These are phyloP conservation scores for Pseudobourletiella spinata DNA, from an alignment of 1,140 invertebrate genomes.

Conservation along the genomic window DNA sequence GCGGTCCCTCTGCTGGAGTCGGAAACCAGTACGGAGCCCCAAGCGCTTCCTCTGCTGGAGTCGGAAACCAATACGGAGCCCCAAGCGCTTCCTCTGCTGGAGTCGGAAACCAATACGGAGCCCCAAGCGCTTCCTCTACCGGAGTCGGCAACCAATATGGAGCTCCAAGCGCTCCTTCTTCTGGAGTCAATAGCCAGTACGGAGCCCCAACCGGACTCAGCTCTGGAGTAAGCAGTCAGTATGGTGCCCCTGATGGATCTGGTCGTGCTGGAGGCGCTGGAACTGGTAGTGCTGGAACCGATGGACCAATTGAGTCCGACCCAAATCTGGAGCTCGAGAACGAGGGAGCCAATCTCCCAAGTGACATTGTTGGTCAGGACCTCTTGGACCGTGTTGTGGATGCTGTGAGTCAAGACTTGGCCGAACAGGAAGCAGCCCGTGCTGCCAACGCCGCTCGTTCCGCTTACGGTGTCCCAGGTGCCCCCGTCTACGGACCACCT, in stretches of 20 bases:
- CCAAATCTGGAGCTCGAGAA: neutral
- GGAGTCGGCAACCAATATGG: too few species aligned
- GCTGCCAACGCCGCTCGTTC: neutral
- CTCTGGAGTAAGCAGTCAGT: too few species aligned
- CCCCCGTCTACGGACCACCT: neutral
- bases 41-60: too few species aligned
- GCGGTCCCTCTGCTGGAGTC: too few species aligned
- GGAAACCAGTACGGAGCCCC: too few species aligned
- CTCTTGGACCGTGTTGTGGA: slow-evolving; percentile 9
- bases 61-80: neutral
- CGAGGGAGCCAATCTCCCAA: neutral
- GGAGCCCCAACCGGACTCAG: too few species aligned
- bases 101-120: slow-evolving; percentile 1
- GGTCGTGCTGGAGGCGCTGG: neutral
- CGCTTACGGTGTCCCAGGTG: neutral
- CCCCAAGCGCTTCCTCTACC: neutral
- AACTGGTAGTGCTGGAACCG: neutral
- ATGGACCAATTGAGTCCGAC: neutral
- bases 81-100: too few species aligned
- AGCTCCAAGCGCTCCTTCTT: too few species aligned
- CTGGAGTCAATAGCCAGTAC: too few species aligned
- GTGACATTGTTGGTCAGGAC: slow-evolving; percentile 2
- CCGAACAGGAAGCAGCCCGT: neutral
- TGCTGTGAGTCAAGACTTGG: neutral
- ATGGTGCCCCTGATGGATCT: neutral